Evolutionary conservation across 1,140 invertebrate genomes (phyloP).

Genomic region (Geopemphigus sp.): DNA sequence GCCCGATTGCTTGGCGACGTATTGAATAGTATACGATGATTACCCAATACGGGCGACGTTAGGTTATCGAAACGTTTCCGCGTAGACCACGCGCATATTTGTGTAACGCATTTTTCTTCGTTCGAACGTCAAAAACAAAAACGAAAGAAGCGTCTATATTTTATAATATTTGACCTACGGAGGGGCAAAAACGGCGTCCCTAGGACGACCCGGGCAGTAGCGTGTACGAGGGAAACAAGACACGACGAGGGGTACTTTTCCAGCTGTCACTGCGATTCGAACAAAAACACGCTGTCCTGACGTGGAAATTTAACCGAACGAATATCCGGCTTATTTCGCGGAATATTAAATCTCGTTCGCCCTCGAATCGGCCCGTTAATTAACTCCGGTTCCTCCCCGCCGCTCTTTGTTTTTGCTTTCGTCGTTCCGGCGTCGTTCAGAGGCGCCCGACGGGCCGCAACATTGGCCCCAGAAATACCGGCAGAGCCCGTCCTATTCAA

Average conservation of each 20-base stretch:
- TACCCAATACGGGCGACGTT: no score
- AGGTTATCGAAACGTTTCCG: no score
- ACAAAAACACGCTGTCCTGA: background rate
- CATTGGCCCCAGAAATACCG: no score
- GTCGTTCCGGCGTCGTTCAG: no score
- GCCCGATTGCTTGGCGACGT: no score
- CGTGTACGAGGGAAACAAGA: background rate
- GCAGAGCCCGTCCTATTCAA: no score
- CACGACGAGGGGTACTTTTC: background rate
- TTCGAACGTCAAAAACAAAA: background rate
- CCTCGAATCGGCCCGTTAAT: background rate
- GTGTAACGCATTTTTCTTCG: no score
- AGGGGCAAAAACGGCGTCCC: background rate
- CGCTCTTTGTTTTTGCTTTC: background rate
- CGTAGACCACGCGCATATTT: no score
- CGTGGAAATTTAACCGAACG: background rate
- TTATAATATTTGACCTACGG: background rate
- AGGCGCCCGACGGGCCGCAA: no score
- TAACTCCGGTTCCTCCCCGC: background rate
- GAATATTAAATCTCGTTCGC: no score
- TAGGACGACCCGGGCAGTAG: no score
- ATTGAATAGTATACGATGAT: no score
- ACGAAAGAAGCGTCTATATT: background rate
- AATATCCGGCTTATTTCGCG: background rate
- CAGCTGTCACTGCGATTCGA: slow-evolving; percentile 3